Percentiles rank a stretch among this genome's conserved stretches.
phyloP scores from a whole-genome alignment of 2,888 invertebrate species.

The Acronicta aceris region DNA sequence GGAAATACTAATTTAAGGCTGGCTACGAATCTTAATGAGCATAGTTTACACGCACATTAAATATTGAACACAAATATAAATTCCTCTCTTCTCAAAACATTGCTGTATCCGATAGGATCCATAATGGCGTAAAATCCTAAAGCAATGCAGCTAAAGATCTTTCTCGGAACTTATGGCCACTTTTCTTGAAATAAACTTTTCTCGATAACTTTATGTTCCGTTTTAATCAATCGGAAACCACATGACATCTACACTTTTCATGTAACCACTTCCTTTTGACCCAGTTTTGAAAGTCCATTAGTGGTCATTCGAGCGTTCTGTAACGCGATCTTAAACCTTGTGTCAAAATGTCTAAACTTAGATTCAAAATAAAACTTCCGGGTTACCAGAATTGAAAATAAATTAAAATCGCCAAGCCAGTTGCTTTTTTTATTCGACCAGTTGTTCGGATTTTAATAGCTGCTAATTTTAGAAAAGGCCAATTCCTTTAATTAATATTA shows the following conservation, averaged over 20 bases:
- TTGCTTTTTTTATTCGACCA: background rate
- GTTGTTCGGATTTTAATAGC: conserved; percentile 3
- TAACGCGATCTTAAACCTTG: conserved; percentile 6
- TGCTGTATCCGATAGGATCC: too few species aligned
- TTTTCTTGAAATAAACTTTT: background rate
- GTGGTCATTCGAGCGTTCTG: conserved; percentile 7
- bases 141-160: too few species aligned
- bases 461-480: background rate
- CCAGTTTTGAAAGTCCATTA: conserved; percentile 24
- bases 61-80: too few species aligned
- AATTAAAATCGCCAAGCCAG: background rate
- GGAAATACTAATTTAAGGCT: background rate
- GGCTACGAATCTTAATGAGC: background rate
- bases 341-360: background rate
- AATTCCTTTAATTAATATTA: background rate
- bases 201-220: background rate
- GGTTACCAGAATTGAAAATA: conserved; percentile 15
- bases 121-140: too few species aligned
- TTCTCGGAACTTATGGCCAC: too few species aligned
- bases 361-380: conserved; percentile 13
- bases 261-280: conserved; percentile 27
- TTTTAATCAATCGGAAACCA: conserved; percentile 17
- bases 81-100: too few species aligned
- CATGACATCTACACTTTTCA: conserved; percentile 21
- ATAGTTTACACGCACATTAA: background rate